Evolutionary conservation across 2,113 vertebrate species (phyloP).

Genomic region (Propithecus coquereli): DNA sequence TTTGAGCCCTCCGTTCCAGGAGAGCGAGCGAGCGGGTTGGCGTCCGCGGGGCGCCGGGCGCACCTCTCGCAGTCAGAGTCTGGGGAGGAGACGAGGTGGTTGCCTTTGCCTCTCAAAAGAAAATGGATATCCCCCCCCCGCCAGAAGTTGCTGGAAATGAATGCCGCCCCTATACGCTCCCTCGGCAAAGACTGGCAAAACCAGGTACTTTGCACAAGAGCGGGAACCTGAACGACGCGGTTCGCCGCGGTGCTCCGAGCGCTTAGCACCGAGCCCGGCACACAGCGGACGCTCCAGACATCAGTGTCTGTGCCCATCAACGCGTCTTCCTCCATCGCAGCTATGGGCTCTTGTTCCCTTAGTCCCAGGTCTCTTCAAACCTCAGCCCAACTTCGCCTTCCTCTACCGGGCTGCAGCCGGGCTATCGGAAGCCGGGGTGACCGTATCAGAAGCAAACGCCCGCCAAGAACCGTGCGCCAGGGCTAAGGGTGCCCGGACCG

Average conservation of each 20-base stretch:
- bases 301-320: not conserved
- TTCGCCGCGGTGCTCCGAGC: not conserved
- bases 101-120: not conserved
- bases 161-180: not conserved
- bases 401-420: not conserved
- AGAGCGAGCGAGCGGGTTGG: not conserved
- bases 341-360: not conserved
- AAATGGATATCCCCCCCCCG: not conserved
- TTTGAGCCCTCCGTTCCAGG: not conserved
- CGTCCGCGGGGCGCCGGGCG: not conserved
- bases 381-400: not conserved
- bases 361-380: not conserved
- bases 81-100: not conserved
- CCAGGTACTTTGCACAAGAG: not conserved
- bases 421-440: not conserved
- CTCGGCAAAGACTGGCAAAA: not conserved
- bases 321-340: too few relatives aligned
- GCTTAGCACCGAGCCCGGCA: not conserved
- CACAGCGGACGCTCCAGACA: not conserved
- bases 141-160: slow-evolving; percentile 32
- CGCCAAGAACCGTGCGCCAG: not conserved
- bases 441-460: not conserved
- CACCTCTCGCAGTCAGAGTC: not conserved
- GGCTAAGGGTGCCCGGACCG: not conserved
- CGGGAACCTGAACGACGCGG: not conserved